A percentile compares a stretch with the other conserved stretches of the same genome.
These are phyloP conservation scores for Drosophila chauvacae DNA, from an alignment of 1,140 invertebrate genomes.

Conservation along the genomic window DNA sequence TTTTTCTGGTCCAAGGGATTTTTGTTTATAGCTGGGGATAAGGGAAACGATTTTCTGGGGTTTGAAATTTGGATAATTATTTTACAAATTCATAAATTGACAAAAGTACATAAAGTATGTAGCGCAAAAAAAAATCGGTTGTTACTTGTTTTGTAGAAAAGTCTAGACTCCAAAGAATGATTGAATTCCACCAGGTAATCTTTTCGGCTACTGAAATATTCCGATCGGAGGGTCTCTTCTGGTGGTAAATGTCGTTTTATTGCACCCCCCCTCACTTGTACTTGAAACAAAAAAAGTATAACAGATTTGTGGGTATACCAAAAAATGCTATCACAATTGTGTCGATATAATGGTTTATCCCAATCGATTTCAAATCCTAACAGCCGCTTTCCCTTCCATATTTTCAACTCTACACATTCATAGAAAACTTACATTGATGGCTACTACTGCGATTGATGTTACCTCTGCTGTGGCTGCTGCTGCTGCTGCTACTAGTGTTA, in stretches of 20 bases:
- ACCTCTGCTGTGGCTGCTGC: constrained; percentile 14
- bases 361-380: not conserved
- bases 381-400: not conserved
- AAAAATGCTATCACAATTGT: too few relatives aligned
- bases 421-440: constrained; percentile 47
- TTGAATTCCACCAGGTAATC: not conserved
- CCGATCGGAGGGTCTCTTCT: not conserved
- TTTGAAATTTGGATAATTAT: constrained; percentile 34
- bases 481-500: constrained; percentile 4
- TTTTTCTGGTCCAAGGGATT: constrained; percentile 21
- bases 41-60: constrained; percentile 6
- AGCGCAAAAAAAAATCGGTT: not conserved
- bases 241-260: too few relatives aligned
- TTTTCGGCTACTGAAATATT: not conserved
- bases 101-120: constrained; percentile 7
- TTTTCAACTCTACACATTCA: not conserved
- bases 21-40: constrained; percentile 2
- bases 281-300: too few relatives aligned
- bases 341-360: too few relatives aligned
- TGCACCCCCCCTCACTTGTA: too few relatives aligned
- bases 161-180: not conserved
- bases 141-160: not conserved
- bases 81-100: constrained; percentile 24
- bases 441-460: constrained; percentile 37
- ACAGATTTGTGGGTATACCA: too few relatives aligned